Percentiles rank a stretch among this genome's conserved stretches.
phyloP scores from a whole-genome alignment of 2,888 invertebrate species.

The Acanthosoma haemorrhoidale region DNA sequence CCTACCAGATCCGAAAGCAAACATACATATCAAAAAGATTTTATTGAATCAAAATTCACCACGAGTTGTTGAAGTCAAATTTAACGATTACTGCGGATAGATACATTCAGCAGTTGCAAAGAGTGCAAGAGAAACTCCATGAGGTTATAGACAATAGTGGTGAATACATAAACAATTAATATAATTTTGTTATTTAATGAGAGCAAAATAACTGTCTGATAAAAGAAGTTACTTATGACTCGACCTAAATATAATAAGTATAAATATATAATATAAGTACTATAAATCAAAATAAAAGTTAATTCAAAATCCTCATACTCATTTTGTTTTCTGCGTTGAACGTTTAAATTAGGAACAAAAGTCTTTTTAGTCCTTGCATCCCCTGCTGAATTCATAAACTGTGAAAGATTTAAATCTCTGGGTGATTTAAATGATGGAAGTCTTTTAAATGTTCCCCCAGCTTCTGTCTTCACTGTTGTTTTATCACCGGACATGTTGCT shows the following conservation, averaged over 20 bases:
- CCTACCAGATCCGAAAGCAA: too few species aligned
- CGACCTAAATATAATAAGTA: not conserved
- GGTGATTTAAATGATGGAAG: slow-evolving; percentile 39
- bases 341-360: slow-evolving; percentile 41
- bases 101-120: too few species aligned
- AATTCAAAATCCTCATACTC: slow-evolving; percentile 38
- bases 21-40: too few species aligned
- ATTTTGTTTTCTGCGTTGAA: slow-evolving; percentile 36
- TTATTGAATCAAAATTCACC: too few species aligned
- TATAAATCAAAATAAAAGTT: not conserved
- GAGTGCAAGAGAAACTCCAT: too few species aligned
- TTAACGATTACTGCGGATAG: too few species aligned
- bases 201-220: too few species aligned
- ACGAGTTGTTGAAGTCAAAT: too few species aligned
- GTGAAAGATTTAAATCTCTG: slow-evolving; percentile 39
- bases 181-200: too few species aligned
- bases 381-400: slow-evolving; percentile 33
- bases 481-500: slow-evolving; percentile 32
- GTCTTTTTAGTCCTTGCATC: slow-evolving; percentile 38
- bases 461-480: slow-evolving; percentile 37
- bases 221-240: too few species aligned
- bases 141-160: too few species aligned
- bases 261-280: not conserved
- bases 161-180: too few species aligned
- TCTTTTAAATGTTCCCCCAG: slow-evolving; percentile 36